Conservation (phyloP, 1,140 invertebrate species). For the Nasonia longicornis region DNA sequence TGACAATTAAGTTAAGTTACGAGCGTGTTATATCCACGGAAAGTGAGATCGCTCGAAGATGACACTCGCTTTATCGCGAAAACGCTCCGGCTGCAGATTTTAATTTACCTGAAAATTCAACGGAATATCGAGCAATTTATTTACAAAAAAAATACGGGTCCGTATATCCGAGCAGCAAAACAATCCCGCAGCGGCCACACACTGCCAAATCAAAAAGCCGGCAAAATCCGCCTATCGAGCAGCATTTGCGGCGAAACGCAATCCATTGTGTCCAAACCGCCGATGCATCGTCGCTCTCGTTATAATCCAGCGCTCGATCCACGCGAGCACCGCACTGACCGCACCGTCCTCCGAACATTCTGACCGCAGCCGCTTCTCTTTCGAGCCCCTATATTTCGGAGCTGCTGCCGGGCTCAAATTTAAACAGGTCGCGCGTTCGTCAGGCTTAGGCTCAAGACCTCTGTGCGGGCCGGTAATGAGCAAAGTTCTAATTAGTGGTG, state of each 20-base stretch:
- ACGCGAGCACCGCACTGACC: not conserved
- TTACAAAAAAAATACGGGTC: too few species aligned
- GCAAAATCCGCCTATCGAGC: too few species aligned
- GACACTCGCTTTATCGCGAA: not conserved
- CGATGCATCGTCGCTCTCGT: not conserved
- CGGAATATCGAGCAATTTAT: too few species aligned
- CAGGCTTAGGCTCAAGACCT: not conserved
- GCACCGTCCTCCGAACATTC: not conserved
- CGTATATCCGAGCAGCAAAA: too few species aligned
- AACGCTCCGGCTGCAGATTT: too few species aligned
- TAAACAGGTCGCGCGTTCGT: not conserved
- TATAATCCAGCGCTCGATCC: not conserved
- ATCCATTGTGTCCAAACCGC: constrained; percentile 13
- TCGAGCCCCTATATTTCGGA: not conserved
- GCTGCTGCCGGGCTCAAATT: not conserved
- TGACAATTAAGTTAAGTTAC: constrained; percentile 11
- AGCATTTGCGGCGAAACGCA: not conserved
- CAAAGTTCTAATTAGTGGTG: constrained; percentile 51
- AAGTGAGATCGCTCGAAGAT: not conserved
- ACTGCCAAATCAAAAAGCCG: too few species aligned
- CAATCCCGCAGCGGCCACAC: too few species aligned
- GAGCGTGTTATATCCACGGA: not conserved
- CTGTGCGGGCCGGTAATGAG: constrained; percentile 42
- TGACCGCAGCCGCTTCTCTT: not conserved
- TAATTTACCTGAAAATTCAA: too few species aligned